Base-by-base conservation (phyloP, 2,888 invertebrate species). In the Lymantria monacha region DNA sequence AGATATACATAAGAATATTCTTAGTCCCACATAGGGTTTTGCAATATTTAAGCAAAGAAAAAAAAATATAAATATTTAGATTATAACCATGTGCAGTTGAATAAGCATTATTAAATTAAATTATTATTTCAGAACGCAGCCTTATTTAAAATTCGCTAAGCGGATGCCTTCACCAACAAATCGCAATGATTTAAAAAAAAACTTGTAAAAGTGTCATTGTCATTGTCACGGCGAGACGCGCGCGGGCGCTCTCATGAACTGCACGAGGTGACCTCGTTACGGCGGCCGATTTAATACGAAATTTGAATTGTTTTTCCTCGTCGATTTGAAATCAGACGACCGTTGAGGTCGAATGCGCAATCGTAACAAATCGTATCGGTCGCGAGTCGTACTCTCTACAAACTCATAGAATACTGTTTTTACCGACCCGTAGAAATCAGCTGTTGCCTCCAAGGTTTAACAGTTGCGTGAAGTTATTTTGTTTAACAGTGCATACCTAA, bases 251-350 rank as follows among this genome's bases (percentile, higher is more conserved):
- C 57, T 56, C 62, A 53, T 62, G 59, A 68, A 61, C 66, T 45
- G 51, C 45, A 43, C 57, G 55, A 50, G 36, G 61, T 60, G 73
- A 66, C 79, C 79, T 78, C 66, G 73, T 63, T 55, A 53, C 57
- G 36, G 59, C 60, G 56, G 57, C 63, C 70, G 72, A 69, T 72
- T 62, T 66, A 72, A 70, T 74, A 69, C 69, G 64, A 74, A 77
- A 71, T 69, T 68, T 55, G 56, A 63, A 69, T 75, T 76, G 74
- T 76, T 82, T 81, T 81, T 80, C 80, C 76, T 79, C 68, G 65
- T 71, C 70, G 62, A 79, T 80, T 81, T 69, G 72, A 81, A 83
- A 81, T 74, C 78, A 64, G 59, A 53, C 64, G 60, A 63, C 63
- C 62, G 55, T 53, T 69, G 70, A 79, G 80, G 81, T 72, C 79